These are phyloP conservation scores for Argopecten irradians DNA, from an alignment of 1,140 invertebrate species.

Conservation along the genomic window DNA sequence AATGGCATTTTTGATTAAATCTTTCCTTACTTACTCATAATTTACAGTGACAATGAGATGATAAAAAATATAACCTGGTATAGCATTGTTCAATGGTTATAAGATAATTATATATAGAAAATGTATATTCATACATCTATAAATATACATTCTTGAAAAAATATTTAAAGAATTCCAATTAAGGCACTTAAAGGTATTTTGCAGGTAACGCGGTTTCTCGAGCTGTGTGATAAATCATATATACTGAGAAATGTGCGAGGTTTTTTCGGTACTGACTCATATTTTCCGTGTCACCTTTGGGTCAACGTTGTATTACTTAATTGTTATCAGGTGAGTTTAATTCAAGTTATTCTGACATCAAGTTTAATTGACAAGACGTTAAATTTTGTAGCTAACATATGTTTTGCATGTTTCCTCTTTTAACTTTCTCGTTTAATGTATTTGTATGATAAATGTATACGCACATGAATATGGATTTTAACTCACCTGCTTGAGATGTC, in stretches of 20 bases:
- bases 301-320: neutral
- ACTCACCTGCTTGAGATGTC: neutral
- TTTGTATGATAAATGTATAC: neutral
- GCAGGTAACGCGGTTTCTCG: neutral
- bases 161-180: neutral
- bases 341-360: neutral
- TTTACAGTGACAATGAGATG: too few species aligned
- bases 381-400: neutral
- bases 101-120: neutral
- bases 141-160: neutral
- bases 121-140: neutral
- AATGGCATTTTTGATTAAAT: too few species aligned
- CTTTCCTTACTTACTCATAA: too few species aligned
- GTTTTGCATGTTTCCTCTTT: constrained; percentile 11
- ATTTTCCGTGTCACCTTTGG: neutral
- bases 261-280: neutral
- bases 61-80: too few species aligned
- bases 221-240: neutral
- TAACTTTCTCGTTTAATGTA: neutral
- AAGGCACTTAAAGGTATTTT: neutral
- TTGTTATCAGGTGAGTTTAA: constrained; percentile 13
- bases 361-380: neutral
- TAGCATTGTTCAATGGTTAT: too few species aligned
- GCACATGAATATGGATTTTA: neutral
- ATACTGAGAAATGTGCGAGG: neutral